Conservation (phyloP, 1,140 invertebrate species). For the Oryctes rhinoceros region DNA sequence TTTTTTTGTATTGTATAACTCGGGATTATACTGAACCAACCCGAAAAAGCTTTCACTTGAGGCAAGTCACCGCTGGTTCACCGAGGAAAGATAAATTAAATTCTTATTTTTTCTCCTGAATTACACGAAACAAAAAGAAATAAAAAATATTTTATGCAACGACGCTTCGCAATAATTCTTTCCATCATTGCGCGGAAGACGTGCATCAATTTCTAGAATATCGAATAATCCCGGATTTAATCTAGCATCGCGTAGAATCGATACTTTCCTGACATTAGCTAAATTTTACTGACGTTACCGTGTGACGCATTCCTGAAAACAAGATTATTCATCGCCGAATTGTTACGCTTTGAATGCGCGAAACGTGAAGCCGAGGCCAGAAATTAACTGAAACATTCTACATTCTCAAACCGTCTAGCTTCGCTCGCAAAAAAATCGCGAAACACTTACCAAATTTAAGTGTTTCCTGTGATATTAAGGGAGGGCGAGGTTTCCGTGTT, state of each 20-base stretch:
- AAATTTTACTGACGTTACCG: neutral
- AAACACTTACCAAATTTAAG: slow-evolving; percentile 14
- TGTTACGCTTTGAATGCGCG: neutral
- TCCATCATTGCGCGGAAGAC: neutral
- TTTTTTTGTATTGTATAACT: too few species aligned
- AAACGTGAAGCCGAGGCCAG: neutral
- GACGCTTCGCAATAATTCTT: too few species aligned
- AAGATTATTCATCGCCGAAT: neutral
- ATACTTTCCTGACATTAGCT: neutral
- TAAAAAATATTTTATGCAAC: too few species aligned
- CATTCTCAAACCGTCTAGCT: neutral
- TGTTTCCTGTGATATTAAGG: neutral
- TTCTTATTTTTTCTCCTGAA: too few species aligned
- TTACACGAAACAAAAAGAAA: too few species aligned
- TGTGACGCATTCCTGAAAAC: slow-evolving; percentile 9
- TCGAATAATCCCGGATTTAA: neutral
- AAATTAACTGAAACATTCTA: slow-evolving; percentile 9
- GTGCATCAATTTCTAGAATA: neutral
- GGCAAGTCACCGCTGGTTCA: too few species aligned
- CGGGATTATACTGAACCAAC: too few species aligned
- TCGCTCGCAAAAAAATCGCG: neutral
- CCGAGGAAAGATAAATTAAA: too few species aligned
- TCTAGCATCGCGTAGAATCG: slow-evolving; percentile 18
- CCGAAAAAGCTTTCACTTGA: too few species aligned
- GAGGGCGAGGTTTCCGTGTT: neutral